Conservation (phyloP, 2,888 invertebrate species). For the Taphrorychus bicolor region DNA sequence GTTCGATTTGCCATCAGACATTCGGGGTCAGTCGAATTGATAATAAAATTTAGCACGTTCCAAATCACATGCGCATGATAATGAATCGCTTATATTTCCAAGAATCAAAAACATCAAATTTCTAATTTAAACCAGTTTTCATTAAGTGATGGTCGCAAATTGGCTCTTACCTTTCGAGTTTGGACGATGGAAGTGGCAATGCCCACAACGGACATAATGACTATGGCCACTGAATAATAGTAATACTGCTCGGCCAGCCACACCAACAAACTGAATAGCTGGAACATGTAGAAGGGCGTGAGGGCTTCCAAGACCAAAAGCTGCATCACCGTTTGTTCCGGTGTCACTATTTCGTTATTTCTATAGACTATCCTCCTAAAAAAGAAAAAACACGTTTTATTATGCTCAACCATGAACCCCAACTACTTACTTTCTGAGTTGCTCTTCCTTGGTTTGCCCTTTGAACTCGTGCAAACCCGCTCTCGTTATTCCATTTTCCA, state of each 20-base stretch:
- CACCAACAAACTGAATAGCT: slow-evolving; percentile 86
- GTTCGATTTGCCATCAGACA: no score
- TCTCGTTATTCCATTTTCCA: slow-evolving; percentile 73
- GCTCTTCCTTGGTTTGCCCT: slow-evolving; percentile 66
- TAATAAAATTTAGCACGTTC: background rate
- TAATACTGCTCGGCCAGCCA: slow-evolving; percentile 91
- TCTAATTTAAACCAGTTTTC: no score
- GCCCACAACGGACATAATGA: slow-evolving; percentile 83
- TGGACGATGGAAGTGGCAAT: slow-evolving; percentile 84
- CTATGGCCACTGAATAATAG: slow-evolving; percentile 86
- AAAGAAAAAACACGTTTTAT: slow-evolving; percentile 27
- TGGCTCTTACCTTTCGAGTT: slow-evolving; percentile 72
- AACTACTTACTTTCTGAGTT: slow-evolving; percentile 66
- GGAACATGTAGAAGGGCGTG: slow-evolving; percentile 96
- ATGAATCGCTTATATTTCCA: no score
- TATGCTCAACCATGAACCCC: background rate
- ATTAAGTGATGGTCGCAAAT: background rate
- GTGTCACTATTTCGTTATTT: slow-evolving; percentile 82
- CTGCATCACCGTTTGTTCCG: slow-evolving; percentile 75
- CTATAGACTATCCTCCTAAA: slow-evolving; percentile 81
- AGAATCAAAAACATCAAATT: no score
- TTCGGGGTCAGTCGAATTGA: background rate
- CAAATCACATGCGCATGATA: background rate
- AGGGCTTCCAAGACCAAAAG: slow-evolving; percentile 83
- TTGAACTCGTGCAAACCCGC: slow-evolving; percentile 68